Evolutionary conservation across 2,888 invertebrate genomes (phyloP).

Genomic region (Sthenelais limicola): DNA sequence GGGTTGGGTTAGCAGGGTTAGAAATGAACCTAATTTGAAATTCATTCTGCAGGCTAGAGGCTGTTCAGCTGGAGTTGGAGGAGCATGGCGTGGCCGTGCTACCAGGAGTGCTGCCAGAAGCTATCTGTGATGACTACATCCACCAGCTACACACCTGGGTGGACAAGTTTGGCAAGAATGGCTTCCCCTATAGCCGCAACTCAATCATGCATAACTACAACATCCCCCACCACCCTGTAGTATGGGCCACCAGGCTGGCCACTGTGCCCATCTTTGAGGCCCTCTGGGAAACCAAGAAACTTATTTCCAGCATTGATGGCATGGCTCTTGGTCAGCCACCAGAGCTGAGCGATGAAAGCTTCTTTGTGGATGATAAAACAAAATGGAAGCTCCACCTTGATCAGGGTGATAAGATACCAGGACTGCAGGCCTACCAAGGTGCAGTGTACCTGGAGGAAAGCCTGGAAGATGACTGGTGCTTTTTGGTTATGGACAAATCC

Average conservation of each 20-base stretch:
- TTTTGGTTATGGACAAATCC: constrained; percentile 52
- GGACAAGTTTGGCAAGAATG: constrained; percentile 51
- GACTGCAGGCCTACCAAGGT: constrained; percentile 64
- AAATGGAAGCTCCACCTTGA: constrained; percentile 62
- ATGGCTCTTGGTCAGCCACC: not conserved
- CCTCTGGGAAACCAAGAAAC: constrained; percentile 64
- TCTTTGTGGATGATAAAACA: constrained; percentile 26
- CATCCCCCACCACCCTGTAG: constrained; percentile 57
- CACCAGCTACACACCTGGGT: constrained; percentile 57
- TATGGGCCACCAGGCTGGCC: constrained; percentile 60
- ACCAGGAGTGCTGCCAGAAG: constrained; percentile 50
- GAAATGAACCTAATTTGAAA: too few relatives aligned
- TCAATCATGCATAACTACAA: constrained; percentile 61
- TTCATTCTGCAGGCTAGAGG: too few relatives aligned
- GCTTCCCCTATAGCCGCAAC: constrained; percentile 50
- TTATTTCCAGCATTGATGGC: constrained; percentile 57
- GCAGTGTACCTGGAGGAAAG: constrained; percentile 58
- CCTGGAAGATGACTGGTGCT: constrained; percentile 52
- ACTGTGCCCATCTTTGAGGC: constrained; percentile 60
- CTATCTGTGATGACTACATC: constrained; percentile 56
- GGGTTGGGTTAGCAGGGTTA: too few relatives aligned
- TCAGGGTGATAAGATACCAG: constrained; percentile 56
- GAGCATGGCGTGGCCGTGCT: constrained; percentile 59
- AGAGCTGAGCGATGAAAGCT: not conserved
- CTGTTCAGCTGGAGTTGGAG: too few relatives aligned